These are phyloP conservation scores for Vulpes ferrilata DNA, from an alignment of 2,113 vertebrate genomes.

Conservation along the genomic window DNA sequence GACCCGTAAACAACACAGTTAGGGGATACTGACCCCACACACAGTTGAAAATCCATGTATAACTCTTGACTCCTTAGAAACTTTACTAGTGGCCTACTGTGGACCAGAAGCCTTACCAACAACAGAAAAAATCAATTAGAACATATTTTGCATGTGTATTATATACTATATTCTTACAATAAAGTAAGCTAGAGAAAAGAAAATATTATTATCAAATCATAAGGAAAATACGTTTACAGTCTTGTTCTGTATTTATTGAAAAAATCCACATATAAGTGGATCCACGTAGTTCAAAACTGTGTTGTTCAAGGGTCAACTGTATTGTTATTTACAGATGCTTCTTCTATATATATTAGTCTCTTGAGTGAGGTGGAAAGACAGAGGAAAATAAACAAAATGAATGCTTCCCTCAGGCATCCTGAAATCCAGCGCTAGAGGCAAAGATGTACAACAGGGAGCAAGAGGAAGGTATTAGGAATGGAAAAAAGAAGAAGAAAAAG, in stretches of 20 bases:
- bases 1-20: neutral
- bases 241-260: neutral
- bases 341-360: neutral
- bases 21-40: neutral
- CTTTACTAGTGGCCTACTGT: neutral
- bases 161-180: neutral
- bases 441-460: neutral
- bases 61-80: neutral
- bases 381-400: neutral
- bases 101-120: neutral
- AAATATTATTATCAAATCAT: neutral
- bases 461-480: neutral
- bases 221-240: neutral
- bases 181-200: neutral
- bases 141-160: neutral
- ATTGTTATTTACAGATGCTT: neutral
- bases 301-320: neutral
- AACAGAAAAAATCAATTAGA: neutral
- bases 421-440: neutral
- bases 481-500: neutral
- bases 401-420: neutral
- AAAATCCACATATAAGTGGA: neutral
- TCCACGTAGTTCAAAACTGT: neutral
- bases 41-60: neutral
- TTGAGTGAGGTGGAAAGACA: neutral